Percentiles rank a stretch among this genome's conserved stretches.
Evolutionary conservation across 2,888 invertebrate genomes (phyloP).

Genomic region (Lutraria lutraria): DNA sequence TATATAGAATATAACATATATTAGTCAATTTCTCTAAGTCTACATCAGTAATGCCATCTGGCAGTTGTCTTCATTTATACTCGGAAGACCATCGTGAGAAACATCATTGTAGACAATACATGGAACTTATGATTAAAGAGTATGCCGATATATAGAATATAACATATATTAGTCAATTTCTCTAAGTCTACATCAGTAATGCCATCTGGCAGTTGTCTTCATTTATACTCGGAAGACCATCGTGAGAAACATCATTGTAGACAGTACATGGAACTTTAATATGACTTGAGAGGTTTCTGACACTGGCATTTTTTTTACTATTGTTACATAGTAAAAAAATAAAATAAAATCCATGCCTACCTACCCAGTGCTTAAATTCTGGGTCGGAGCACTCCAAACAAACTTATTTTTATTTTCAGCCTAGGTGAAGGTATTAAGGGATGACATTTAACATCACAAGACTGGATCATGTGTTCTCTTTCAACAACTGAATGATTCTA

Average conservation of each 20-base stretch:
- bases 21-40: not conserved
- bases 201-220: constrained; percentile 53
- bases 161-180: not conserved
- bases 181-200: constrained; percentile 46
- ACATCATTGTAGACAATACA: constrained; percentile 45
- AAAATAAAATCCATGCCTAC: too few relatives aligned
- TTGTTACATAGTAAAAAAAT: too few relatives aligned
- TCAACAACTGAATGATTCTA: too few relatives aligned
- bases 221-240: constrained; percentile 52
- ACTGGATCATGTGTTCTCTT: too few relatives aligned
- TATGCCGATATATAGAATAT: not conserved
- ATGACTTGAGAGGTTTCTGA: not conserved
- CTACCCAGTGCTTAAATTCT: too few relatives aligned
- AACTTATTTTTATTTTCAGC: too few relatives aligned
- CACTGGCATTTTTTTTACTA: too few relatives aligned
- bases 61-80: constrained; percentile 42
- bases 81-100: constrained; percentile 61
- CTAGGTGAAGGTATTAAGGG: too few relatives aligned
- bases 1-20: not conserved
- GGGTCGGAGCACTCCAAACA: too few relatives aligned
- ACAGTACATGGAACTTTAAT: not conserved
- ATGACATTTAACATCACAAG: too few relatives aligned
- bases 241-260: constrained; percentile 55
- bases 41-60: constrained; percentile 55
- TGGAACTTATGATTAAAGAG: not conserved